A percentile compares a stretch with the other conserved stretches of the same genome.
Conservation (phyloP, 30 jellyfish, hydroid and myxozoan genomes). For the Pelagia noctiluca region DNA sequence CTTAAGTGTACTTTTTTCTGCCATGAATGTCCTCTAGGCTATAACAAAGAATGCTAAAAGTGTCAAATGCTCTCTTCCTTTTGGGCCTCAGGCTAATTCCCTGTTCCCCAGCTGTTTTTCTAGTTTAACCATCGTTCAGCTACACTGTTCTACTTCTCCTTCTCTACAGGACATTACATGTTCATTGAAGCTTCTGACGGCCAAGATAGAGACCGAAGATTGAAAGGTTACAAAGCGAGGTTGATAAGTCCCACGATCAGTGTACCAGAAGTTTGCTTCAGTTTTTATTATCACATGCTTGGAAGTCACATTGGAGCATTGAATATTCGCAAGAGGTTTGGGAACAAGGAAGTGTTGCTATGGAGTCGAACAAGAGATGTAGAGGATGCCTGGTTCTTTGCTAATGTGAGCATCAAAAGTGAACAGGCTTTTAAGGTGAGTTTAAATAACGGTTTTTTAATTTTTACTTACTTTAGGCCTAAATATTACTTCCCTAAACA, state of each 20-base stretch:
- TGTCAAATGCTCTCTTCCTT: too few species aligned
- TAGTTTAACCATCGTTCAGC: background rate
- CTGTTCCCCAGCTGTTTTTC: background rate
- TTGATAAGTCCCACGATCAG: slow-evolving; percentile 71
- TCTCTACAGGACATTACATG: slow-evolving; percentile 69
- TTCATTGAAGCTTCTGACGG: slow-evolving; percentile 86
- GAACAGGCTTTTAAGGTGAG: slow-evolving; percentile 64
- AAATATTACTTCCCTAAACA: too few species aligned
- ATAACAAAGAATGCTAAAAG: too few species aligned
- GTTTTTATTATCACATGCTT: slow-evolving; percentile 78
- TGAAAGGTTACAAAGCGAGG: slow-evolving; percentile 82
- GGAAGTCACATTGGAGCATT: slow-evolving; percentile 88
- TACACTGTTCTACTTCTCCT: background rate
- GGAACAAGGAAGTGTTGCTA: slow-evolving; percentile 33
- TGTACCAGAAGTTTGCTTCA: slow-evolving; percentile 77
- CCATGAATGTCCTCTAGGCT: too few species aligned
- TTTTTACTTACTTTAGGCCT: background rate
- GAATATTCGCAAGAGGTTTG: slow-evolving; percentile 21
- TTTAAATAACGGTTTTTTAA: background rate
- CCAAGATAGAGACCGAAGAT: slow-evolving; percentile 35
- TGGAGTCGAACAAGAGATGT: slow-evolving; percentile 77
- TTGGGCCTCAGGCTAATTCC: too few species aligned
- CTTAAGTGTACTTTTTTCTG: too few species aligned
- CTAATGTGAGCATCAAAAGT: slow-evolving; percentile 42
- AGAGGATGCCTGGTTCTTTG: slow-evolving; percentile 74